phyloP scores from a whole-genome alignment of 2,797 vertebrate species.

The Labeo calbasu region DNA sequence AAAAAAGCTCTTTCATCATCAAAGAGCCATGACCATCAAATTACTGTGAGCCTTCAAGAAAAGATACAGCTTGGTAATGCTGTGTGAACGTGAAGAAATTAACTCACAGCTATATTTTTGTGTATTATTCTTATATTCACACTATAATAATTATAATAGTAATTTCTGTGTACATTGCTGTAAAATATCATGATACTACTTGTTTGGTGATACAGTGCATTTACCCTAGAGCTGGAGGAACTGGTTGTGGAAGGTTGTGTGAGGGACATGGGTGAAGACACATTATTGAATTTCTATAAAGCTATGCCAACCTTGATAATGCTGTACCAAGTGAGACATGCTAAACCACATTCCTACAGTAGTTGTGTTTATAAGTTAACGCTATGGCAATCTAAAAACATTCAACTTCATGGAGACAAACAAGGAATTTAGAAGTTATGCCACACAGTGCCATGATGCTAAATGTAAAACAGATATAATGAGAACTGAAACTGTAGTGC shows the following conservation, averaged over 20 bases:
- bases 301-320: not conserved
- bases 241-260: not conserved
- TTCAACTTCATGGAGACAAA: not conserved
- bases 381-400: too few relatives aligned
- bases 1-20: not conserved
- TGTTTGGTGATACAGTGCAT: not conserved
- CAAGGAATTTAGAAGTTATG: not conserved
- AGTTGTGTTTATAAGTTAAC: not conserved
- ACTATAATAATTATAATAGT: not conserved
- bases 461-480: not conserved
- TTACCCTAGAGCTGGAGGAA: not conserved
- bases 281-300: not conserved
- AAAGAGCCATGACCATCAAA: not conserved
- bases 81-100: not conserved
- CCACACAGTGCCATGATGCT: not conserved
- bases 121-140: not conserved
- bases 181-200: not conserved
- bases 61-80: not conserved
- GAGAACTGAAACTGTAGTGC: not conserved
- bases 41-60: not conserved
- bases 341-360: not conserved
- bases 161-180: not conserved
- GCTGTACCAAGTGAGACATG: not conserved
- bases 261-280: not conserved
- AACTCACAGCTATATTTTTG: not conserved